phyloP scores from a whole-genome alignment of 1,140 invertebrate species.

The Danaus melanippus region DNA sequence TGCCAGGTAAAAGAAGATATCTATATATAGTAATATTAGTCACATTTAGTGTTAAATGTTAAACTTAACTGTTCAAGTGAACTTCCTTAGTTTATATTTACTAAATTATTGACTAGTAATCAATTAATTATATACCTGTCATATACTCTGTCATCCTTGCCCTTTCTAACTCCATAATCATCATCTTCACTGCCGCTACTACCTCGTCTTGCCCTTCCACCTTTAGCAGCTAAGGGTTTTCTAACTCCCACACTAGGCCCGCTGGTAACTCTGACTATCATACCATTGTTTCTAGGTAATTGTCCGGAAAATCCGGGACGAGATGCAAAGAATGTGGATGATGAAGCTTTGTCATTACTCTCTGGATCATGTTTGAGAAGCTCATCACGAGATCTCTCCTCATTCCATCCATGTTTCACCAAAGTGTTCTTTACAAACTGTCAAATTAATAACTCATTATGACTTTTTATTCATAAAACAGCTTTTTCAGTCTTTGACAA shows the following conservation, averaged over 20 bases:
- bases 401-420: slow-evolving; percentile 64
- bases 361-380: slow-evolving; percentile 63
- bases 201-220: slow-evolving; percentile 41
- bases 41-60: too few relatives aligned
- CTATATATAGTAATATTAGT: too few relatives aligned
- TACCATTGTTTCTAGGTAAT: slow-evolving; percentile 29
- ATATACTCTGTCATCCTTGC: slow-evolving; percentile 61
- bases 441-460: slow-evolving; percentile 15
- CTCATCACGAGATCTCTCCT: slow-evolving; percentile 63
- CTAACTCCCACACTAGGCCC: slow-evolving; percentile 23
- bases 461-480: too few relatives aligned
- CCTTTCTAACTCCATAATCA: slow-evolving; percentile 59
- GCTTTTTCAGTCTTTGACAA: too few relatives aligned
- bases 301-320: slow-evolving; percentile 37
- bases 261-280: slow-evolving; percentile 43
- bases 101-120: too few relatives aligned
- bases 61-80: too few relatives aligned
- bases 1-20: too few relatives aligned
- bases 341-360: slow-evolving; percentile 40
- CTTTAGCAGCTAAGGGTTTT: slow-evolving; percentile 35
- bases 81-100: too few relatives aligned
- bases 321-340: slow-evolving; percentile 22
- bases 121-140: slow-evolving; percentile 39
- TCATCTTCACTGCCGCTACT: slow-evolving; percentile 64
- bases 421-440: slow-evolving; percentile 63